Evolutionary conservation across 1,140 invertebrate species (phyloP).

Genomic region (Cotesia chilonis): DNA sequence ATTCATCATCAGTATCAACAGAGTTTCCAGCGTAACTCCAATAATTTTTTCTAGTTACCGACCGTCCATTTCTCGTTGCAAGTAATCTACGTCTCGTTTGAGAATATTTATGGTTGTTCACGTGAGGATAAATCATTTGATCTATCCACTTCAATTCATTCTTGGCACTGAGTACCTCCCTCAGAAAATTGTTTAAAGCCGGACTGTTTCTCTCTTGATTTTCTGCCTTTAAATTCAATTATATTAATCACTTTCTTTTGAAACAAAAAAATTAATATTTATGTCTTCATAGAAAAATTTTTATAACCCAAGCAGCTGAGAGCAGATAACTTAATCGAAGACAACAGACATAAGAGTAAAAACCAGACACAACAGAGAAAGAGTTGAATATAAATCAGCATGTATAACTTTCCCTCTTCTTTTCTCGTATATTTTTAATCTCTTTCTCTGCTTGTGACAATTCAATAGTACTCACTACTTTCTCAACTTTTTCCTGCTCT

Average conservation of each 20-base stretch:
- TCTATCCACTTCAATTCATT: slow-evolving; percentile 53
- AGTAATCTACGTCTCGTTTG: slow-evolving; percentile 34
- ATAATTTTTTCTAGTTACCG: slow-evolving; percentile 10
- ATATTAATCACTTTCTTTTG: background rate
- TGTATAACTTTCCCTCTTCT: background rate
- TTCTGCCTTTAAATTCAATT: background rate
- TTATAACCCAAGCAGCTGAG: background rate
- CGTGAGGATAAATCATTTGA: slow-evolving; percentile 36
- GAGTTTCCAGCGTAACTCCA: slow-evolving; percentile 20
- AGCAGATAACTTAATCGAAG: slow-evolving; percentile 6
- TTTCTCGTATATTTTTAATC: background rate
- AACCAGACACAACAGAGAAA: background rate
- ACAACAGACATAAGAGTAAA: slow-evolving; percentile 11
- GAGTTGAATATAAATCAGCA: slow-evolving; percentile 13
- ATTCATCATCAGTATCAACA: slow-evolving; percentile 13
- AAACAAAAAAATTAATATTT: too few relatives aligned
- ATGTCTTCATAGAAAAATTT: background rate
- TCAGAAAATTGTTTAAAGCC: slow-evolving; percentile 45
- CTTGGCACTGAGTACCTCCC: slow-evolving; percentile 46
- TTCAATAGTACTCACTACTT: slow-evolving; percentile 16
- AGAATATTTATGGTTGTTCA: slow-evolving; percentile 7
- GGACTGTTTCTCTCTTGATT: slow-evolving; percentile 27
- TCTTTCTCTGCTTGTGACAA: slow-evolving; percentile 17
- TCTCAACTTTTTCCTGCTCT: slow-evolving; percentile 5
- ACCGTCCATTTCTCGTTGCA: slow-evolving; percentile 8